These are phyloP conservation scores for Dinoponera quadriceps DNA, from an alignment of 1,140 invertebrate genomes.

Conservation along the genomic window DNA sequence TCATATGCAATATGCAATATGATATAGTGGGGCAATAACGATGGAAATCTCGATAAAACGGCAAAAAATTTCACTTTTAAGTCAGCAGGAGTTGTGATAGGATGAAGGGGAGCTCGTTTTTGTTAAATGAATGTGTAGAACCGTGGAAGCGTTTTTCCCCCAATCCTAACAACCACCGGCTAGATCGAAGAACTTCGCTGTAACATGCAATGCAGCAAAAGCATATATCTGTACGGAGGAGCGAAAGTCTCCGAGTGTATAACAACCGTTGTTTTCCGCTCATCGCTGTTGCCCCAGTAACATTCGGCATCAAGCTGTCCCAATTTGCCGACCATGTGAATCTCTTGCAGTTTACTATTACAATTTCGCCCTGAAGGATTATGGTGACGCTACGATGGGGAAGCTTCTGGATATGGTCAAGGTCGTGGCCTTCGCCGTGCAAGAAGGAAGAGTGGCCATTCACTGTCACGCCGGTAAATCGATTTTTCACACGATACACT, in stretches of 20 bases:
- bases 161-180: conserved; percentile 47
- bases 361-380: conserved; percentile 95
- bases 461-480: conserved; percentile 95
- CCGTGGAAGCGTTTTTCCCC: conserved; percentile 14
- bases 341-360: conserved; percentile 92
- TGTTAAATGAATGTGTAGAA: conserved; percentile 33
- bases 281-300: not conserved
- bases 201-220: conserved; percentile 82
- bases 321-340: conserved; percentile 9
- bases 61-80: conserved; percentile 14
- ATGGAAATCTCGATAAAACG: not conserved
- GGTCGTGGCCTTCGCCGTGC: conserved; percentile 93
- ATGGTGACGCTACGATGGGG: conserved; percentile 91
- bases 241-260: conserved; percentile 47
- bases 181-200: conserved; percentile 77
- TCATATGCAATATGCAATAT: not conserved
- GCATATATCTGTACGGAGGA: conserved; percentile 54
- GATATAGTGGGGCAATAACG: not conserved
- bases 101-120: conserved; percentile 20
- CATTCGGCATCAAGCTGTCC: not conserved
- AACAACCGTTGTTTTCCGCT: conserved; percentile 3
- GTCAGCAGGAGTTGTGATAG: not conserved
- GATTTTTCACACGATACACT: conserved; percentile 64
- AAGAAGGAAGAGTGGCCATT: conserved; percentile 94
- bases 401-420: conserved; percentile 95